Conservation (phyloP, 2,113 vertebrate species). For the Apteryx owenii region DNA sequence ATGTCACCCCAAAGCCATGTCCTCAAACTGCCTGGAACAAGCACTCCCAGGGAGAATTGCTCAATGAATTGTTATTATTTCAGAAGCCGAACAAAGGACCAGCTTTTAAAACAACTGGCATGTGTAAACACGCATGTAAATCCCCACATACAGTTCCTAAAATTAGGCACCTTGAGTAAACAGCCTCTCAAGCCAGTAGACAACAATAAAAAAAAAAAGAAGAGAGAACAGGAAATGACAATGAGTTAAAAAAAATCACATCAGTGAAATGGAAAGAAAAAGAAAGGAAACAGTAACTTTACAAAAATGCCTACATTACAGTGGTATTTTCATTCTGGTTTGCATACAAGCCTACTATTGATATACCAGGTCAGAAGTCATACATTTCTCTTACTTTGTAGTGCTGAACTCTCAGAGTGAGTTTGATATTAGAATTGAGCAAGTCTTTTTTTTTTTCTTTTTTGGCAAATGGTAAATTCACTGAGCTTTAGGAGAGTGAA, state of each 20-base stretch:
- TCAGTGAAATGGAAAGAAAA: background rate
- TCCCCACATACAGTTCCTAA: background rate
- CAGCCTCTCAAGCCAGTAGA: background rate
- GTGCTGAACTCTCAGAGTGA: background rate
- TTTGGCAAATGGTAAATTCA: background rate
- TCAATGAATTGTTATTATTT: background rate
- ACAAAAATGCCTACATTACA: background rate
- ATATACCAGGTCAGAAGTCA: background rate
- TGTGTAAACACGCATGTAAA: background rate
- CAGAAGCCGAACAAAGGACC: background rate
- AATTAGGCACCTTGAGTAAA: background rate
- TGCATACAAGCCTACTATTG: background rate
- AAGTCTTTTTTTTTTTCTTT: background rate
- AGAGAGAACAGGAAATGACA: background rate
- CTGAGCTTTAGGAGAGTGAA: background rate
- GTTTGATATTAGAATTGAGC: background rate
- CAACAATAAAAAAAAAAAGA: background rate
- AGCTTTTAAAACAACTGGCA: background rate
- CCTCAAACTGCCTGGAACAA: background rate
- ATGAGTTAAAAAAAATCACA: background rate
- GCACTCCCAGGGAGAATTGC: background rate
- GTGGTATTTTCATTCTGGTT: background rate
- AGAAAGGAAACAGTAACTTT: background rate
- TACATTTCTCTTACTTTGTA: background rate
- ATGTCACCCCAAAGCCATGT: background rate